Evolutionary conservation across 2,888 invertebrate species (phyloP).

Genomic region (Dynastes maya): DNA sequence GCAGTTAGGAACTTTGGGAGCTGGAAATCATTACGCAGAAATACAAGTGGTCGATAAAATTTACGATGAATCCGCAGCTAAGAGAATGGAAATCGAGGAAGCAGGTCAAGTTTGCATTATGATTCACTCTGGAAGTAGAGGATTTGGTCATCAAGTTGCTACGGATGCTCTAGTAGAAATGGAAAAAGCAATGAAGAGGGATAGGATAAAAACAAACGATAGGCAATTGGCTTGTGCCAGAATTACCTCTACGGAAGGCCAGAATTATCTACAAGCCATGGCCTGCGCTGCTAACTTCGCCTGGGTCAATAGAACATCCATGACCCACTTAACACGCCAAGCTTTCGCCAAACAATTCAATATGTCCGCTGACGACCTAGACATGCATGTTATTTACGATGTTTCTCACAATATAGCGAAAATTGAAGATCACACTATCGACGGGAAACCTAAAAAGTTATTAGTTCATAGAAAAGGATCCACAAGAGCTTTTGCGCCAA

Average conservation of each 20-base stretch:
- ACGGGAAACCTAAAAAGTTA: constrained; percentile 92
- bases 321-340: constrained; percentile 96
- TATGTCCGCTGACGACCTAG: constrained; percentile 96
- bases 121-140: constrained; percentile 99
- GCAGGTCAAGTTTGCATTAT: constrained; percentile 96
- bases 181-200: constrained; percentile 99
- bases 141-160: constrained; percentile 97
- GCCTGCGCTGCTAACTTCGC: constrained; percentile 99
- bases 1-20: constrained; percentile 96
- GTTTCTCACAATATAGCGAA: constrained; percentile 99
- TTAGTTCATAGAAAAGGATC: constrained; percentile 98
- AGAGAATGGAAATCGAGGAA: constrained; percentile 98
- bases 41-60: constrained; percentile 99
- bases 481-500: constrained; percentile 99
- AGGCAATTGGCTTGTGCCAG: constrained; percentile 98
- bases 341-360: constrained; percentile 98
- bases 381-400: constrained; percentile 99
- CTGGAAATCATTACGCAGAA: constrained; percentile 99
- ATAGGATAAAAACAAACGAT: constrained; percentile 96
- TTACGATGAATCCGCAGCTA: constrained; percentile 95
- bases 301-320: constrained; percentile 99
- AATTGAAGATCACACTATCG: constrained; percentile 94
- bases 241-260: constrained; percentile 93
- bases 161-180: constrained; percentile 97
- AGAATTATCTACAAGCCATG: constrained; percentile 98